Evolutionary conservation across 2,888 invertebrate species (phyloP).

Genomic region (Chamaedrilus cognettii): DNA sequence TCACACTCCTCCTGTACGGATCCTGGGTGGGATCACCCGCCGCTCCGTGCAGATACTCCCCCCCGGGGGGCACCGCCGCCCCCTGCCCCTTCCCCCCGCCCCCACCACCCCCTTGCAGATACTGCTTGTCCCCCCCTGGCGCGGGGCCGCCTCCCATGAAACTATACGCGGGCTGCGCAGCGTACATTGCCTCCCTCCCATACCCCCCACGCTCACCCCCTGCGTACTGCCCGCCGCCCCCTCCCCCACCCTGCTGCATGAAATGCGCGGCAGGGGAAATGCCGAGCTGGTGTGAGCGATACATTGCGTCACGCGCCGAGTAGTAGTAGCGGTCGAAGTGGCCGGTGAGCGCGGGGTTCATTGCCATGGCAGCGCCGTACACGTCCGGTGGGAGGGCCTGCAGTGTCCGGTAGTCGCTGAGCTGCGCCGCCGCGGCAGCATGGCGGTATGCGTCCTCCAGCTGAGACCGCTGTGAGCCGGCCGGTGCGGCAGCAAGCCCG

Average conservation of each 20-base stretch:
- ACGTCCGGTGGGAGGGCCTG: slow-evolving; percentile 47
- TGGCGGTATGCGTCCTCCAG: slow-evolving; percentile 52
- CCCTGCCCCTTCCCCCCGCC: slow-evolving; percentile 26
- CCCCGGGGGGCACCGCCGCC: not conserved
- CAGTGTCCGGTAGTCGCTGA: slow-evolving; percentile 45
- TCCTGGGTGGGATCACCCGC: slow-evolving; percentile 35
- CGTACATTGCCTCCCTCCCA: slow-evolving; percentile 48
- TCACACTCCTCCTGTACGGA: slow-evolving; percentile 53
- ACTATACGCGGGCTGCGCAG: slow-evolving; percentile 51
- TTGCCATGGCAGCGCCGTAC: slow-evolving; percentile 42
- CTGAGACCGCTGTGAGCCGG: slow-evolving; percentile 42
- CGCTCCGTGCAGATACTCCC: slow-evolving; percentile 7
- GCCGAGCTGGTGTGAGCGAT: slow-evolving; percentile 51
- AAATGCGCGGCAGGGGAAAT: slow-evolving; percentile 51
- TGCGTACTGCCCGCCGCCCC: slow-evolving; percentile 13
- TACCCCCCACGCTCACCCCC: slow-evolving; percentile 42
- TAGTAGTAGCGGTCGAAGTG: slow-evolving; percentile 53
- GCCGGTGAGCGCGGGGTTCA: slow-evolving; percentile 37
- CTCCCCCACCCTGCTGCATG: slow-evolving; percentile 47
- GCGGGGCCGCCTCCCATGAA: slow-evolving; percentile 51
- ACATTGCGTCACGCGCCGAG: slow-evolving; percentile 50
- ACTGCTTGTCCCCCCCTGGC: slow-evolving; percentile 45
- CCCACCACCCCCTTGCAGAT: slow-evolving; percentile 42
- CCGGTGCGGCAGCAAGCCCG: slow-evolving; percentile 6
- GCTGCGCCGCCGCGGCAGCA: slow-evolving; percentile 31